Base-by-base conservation (phyloP, 2,113 vertebrate species). In the Phoenicopterus ruber region DNA sequence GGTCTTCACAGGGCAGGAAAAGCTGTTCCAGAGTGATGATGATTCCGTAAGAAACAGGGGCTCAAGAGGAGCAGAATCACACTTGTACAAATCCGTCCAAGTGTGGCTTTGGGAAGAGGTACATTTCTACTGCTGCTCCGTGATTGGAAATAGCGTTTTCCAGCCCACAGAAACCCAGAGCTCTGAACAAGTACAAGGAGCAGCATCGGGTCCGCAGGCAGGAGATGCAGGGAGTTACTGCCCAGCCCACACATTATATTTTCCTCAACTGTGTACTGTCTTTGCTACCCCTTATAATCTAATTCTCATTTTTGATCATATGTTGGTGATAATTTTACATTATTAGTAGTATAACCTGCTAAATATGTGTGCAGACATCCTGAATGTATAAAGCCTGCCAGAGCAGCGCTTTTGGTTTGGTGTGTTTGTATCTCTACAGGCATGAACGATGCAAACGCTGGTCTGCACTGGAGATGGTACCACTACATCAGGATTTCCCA, bases 361-460 rank as follows among this genome's bases (percentile, higher is more conserved):
- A 19, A 47, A 13, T 1, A 12, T 3, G 2, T 55, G 2, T 8
- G 34, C 24, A 29, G 71, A 25, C 17, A 21, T 13, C 47, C 55
- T 10, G 79, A 9, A 1, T 0, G 2, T 0, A 9, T 9, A 7
- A 0, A 25, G 3, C 11, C 70, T 25, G 67, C 42, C 79, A 38
- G 80, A 79, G 57, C 84, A 32, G 13, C 77, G 13, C 31, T n/a
- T 44, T 13, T 18, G 36, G 18, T 13, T 38, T 2, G 17, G 29
- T 19, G 25, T 4, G 46, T 49, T 62, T 36, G 40, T 1, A 1
- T 4, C 61, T 36, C 70, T 34, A 62, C 61, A 61, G 78, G 17
- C 2, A 31, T 0, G 28, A 40, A n/a, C 2, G 15, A 1, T 9
- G 73, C n/a, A 49, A 61, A 47, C 63, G 3, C 28, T 31, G 9